Evolutionary conservation across 23 tunicate species (phyloP).

Genomic region (Styela clava): DNA sequence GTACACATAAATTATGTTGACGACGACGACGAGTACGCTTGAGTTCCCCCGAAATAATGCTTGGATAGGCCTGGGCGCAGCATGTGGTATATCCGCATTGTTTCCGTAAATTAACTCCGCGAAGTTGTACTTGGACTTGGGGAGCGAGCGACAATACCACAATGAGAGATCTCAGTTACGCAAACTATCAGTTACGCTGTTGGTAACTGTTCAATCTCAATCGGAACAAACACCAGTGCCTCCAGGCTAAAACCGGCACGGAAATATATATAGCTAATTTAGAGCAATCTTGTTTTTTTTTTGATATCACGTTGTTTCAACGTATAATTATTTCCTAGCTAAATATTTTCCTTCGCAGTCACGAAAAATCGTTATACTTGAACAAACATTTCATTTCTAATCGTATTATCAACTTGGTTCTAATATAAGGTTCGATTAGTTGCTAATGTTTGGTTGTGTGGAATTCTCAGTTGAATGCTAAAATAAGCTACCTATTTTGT

Average conservation of each 20-base stretch:
- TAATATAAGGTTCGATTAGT: no score
- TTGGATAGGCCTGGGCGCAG: not conserved
- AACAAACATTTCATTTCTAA: no score
- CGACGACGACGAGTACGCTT: not conserved
- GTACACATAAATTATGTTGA: not conserved
- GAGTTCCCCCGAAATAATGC: not conserved
- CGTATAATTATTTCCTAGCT: not conserved
- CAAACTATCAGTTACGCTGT: no score
- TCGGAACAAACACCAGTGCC: not conserved
- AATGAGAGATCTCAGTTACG: not conserved
- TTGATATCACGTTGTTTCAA: not conserved
- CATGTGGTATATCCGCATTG: not conserved
- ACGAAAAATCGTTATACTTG: not conserved
- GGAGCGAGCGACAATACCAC: not conserved
- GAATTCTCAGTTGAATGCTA: no score
- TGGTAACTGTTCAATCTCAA: no score
- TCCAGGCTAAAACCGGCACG: not conserved
- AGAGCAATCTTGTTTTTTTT: not conserved
- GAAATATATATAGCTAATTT: not conserved
- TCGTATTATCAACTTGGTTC: no score
- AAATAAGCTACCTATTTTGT: no score
- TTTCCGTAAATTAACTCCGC: not conserved
- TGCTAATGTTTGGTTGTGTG: no score
- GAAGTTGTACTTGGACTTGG: not conserved
- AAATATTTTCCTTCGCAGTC: not conserved